Evolutionary conservation across 2,888 invertebrate genomes (phyloP), one percentile per base, ranked within the genome.

Genomic region (Tetheella fluctuosa): DNA sequence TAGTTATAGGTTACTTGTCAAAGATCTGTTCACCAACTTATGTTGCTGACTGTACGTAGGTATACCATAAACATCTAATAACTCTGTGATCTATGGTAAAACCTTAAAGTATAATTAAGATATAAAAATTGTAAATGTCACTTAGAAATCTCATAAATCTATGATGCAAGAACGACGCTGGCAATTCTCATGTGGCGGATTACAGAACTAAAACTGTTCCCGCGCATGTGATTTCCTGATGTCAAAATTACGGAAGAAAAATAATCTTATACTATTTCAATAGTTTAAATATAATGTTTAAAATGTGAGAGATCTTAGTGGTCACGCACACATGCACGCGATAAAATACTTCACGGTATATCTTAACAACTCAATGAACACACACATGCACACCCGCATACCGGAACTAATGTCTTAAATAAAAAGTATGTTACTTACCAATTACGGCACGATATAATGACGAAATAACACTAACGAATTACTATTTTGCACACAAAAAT

Each of bases 391-490:
- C 20, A 6, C 8, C 10, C 48, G n/a, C 48, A 20, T 20, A 20
- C 48, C 48, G 48, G 48, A 48, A 48, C 48, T 20, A 20, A 48
- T 48, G 48, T 48, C n/a, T 48, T n/a, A n/a, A 20, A 48, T 20
- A 48, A 48, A 48, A 48, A 10, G 48, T 48, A 48, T 48, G 48
- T 48, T 20, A 48, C 48, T 48, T 48, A 48, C 48, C 48, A 48
- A 20, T 48, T 48, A 48, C 20, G 7, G 20, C 48, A 10, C 17
- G 48, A 48, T 42, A 20, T 48, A 48, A 48, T 48, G 48, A 48
- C 48, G 48, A 48, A 20, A 48, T 48, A 48, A 48, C 3, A 48
- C 17, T 20, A 10, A 20, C 8, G 20, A 20, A 48, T 48, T 48
- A 48, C 48, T 20, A 20, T 48, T 20, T 2, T 10, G 17, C 48